These are phyloP conservation scores for Salvator merianae DNA, from an alignment of 2,113 vertebrate genomes.

Conservation along the genomic window DNA sequence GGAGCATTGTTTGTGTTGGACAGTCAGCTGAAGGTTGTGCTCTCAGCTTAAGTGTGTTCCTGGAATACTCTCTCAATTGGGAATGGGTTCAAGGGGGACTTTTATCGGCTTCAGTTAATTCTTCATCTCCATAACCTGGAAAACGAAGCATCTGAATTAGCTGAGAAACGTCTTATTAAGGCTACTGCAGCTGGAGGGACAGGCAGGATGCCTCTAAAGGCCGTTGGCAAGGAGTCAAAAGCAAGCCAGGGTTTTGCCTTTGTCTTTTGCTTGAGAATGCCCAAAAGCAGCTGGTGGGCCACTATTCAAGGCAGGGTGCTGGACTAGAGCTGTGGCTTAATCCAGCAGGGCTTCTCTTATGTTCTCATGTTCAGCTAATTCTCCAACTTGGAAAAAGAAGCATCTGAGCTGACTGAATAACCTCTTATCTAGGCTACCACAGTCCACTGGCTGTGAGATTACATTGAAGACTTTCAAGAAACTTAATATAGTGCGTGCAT, in stretches of 20 bases:
- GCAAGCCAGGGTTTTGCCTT: too few relatives aligned
- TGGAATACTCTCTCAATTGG: neutral
- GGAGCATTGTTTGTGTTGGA: neutral
- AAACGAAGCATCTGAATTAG: neutral
- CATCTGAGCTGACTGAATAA: neutral
- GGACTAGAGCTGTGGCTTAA: too few relatives aligned
- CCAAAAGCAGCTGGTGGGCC: too few relatives aligned
- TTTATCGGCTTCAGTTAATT: neutral
- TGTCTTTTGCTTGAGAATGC: too few relatives aligned
- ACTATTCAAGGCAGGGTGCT: too few relatives aligned
- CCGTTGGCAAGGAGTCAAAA: too few relatives aligned
- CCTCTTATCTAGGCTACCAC: neutral
- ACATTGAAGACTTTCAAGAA: neutral
- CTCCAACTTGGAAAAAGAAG: neutral
- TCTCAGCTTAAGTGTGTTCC: neutral
- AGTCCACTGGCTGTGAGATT: neutral
- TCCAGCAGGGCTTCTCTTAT: too few relatives aligned
- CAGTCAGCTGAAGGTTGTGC: neutral
- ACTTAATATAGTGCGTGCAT: neutral
- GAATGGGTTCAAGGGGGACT: neutral
- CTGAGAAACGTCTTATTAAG: neutral
- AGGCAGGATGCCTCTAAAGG: too few relatives aligned
- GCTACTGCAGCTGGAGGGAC: neutral
- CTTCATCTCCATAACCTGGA: neutral
- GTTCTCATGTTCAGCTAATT: neutral